Percentiles rank a stretch among this genome's conserved stretches.
phyloP scores from a whole-genome alignment of 1,140 invertebrate species.

The Protaetia brevitarsis region DNA sequence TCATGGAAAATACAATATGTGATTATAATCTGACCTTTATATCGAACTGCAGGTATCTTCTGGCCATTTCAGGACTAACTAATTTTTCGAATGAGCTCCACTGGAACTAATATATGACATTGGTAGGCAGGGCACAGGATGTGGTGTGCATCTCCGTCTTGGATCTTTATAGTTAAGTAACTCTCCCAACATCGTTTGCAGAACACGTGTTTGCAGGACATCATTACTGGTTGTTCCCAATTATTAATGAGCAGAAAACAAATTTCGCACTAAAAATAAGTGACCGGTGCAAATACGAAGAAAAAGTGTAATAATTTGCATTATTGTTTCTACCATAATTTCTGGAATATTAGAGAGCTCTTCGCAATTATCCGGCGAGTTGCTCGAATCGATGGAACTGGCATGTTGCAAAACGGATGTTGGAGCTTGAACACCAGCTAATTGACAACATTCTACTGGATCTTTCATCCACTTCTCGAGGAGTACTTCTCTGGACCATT shows the following conservation, averaged over 20 bases:
- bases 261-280: slow-evolving; percentile 63
- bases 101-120: slow-evolving; percentile 65
- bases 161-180: slow-evolving; percentile 66
- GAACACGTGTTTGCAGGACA: slow-evolving; percentile 64
- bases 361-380: slow-evolving; percentile 37
- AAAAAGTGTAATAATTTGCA: neutral
- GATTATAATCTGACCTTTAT: slow-evolving; percentile 57
- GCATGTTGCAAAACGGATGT: slow-evolving; percentile 49
- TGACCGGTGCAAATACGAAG: no score
- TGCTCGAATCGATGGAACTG: slow-evolving; percentile 43
- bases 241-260: slow-evolving; percentile 52
- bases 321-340: slow-evolving; percentile 40
- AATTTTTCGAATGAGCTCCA: slow-evolving; percentile 66
- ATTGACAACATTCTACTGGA: slow-evolving; percentile 63
- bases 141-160: slow-evolving; percentile 65
- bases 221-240: slow-evolving; percentile 47
- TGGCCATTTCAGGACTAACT: slow-evolving; percentile 64
- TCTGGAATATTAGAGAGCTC: slow-evolving; percentile 35
- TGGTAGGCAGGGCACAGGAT: slow-evolving; percentile 67
- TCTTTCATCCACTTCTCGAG: slow-evolving; percentile 72
- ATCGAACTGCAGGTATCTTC: slow-evolving; percentile 69
- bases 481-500: slow-evolving; percentile 69
- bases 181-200: slow-evolving; percentile 66
- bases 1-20: neutral
- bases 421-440: slow-evolving; percentile 65